These are phyloP conservation scores for Dromius quadrimaculatus DNA, from an alignment of 2,888 invertebrate species.

Conservation along the genomic window DNA sequence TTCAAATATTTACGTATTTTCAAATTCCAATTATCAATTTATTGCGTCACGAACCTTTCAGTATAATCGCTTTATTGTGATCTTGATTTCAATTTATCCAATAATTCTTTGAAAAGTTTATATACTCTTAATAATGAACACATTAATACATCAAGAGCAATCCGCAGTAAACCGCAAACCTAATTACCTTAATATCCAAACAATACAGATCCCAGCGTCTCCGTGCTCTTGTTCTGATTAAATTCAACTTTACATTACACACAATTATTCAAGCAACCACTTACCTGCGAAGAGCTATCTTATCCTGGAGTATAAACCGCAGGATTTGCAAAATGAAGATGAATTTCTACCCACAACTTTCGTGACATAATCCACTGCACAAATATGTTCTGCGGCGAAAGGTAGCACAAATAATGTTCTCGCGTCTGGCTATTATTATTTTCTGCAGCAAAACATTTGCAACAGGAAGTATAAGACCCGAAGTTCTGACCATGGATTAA, in stretches of 20 bases:
- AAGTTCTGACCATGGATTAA: conserved; percentile 42
- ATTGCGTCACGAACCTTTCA: no score
- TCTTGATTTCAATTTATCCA: no score
- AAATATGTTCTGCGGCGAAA: conserved; percentile 17
- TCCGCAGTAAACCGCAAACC: no score
- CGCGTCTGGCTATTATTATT: conserved; percentile 32
- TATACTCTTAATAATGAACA: no score
- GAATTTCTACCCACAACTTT: conserved; percentile 18
- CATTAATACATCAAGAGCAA: no score
- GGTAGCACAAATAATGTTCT: conserved; percentile 22
- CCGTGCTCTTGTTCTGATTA: conserved; percentile 19
- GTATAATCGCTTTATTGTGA: no score
- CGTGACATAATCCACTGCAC: conserved; percentile 29
- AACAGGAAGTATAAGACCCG: conserved; percentile 18
- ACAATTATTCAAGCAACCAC: conserved; percentile 26
- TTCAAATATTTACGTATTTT: no score
- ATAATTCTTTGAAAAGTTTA: no score
- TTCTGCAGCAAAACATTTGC: conserved; percentile 14
- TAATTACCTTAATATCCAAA: neutral
- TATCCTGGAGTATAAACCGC: neutral
- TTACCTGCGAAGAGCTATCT: conserved; percentile 12
- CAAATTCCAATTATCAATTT: no score
- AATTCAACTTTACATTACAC: conserved; percentile 27
- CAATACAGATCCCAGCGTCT: neutral
- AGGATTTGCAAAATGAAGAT: conserved; percentile 31